Conservation (phyloP, 2,797 vertebrate species). For the Ptychobarbus kaznakovi region DNA sequence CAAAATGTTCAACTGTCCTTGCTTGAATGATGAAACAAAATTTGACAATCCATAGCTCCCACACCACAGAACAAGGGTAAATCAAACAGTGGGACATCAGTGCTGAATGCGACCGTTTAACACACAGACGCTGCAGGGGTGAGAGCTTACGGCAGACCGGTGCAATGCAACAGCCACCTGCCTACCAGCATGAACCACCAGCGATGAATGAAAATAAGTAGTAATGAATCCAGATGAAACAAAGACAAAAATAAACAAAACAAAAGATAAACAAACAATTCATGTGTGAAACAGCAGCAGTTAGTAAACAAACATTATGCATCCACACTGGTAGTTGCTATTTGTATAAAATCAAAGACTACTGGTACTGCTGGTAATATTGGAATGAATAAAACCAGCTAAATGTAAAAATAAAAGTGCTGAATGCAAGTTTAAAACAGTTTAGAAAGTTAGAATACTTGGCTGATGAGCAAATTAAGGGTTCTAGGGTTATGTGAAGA, state of each 20-base stretch:
- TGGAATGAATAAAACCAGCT: background rate
- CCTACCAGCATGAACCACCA: slow-evolving; percentile 7
- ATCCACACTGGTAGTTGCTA: background rate
- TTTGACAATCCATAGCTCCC: background rate
- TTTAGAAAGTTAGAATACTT: background rate
- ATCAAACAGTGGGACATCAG: slow-evolving; percentile 59
- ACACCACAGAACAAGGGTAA: slow-evolving; percentile 27
- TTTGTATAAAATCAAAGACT: background rate
- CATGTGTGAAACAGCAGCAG: slow-evolving; percentile 12
- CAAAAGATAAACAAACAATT: slow-evolving; percentile 15
- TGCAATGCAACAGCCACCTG: slow-evolving; percentile 24
- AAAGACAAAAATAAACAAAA: background rate
- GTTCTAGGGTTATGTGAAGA: background rate
- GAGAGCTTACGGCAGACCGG: slow-evolving; percentile 5
- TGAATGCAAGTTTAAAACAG: background rate
- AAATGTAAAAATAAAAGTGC: background rate
- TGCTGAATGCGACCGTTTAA: slow-evolving; percentile 20
- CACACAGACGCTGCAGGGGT: slow-evolving; percentile 57
- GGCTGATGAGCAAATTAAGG: background rate
- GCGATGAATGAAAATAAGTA: slow-evolving; percentile 1
- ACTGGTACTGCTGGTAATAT: background rate
- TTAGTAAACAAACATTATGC: background rate
- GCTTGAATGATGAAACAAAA: slow-evolving; percentile 2
- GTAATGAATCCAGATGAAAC: slow-evolving; percentile 4
- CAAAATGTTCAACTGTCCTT: background rate